Base-by-base conservation (phyloP, 2,113 vertebrate genomes). In the Chaetops frenatus region DNA sequence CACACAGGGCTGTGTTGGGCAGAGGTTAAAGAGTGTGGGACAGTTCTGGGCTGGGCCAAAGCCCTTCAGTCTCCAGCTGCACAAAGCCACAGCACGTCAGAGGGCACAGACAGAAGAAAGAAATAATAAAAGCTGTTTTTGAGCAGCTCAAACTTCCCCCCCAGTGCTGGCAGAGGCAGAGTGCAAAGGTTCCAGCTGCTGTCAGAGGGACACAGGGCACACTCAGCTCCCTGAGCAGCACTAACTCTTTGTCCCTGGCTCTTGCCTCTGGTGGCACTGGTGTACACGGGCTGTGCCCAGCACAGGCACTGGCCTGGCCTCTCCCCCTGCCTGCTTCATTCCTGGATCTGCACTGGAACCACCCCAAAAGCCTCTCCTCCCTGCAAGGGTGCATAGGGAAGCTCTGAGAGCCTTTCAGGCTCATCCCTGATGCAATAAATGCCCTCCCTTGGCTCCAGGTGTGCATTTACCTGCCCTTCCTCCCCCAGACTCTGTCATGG, bases 351-450 rank as follows among this genome's bases (percentile, higher is more conserved):
- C 58, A 33, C 69, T 31, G 24, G 7, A 71, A 47, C 16, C 57
- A 56, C 20, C 57, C 33, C 69, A 71, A 5, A 1, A 56, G 25
- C 40, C 21, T 65, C 40, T 60, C 51, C 15, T 44, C 38, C 1
- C 0, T 0, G 3, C 9, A 45, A 18, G 22, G 35, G 33, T 60
- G 40, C 3, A 1, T 7, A 48, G 17, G 15, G 54, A n/a, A 65
- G 35, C 33, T 45, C 45, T 71, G n/a, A 21, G 4, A 33, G 12
- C 23, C 14, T 42, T 69, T 21, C 62, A 71, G 24, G 21, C 40
- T 25, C 31, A 35, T 14, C 45, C 33, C 19, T 23, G 40, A 50
- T 35, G 40, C 45, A 70, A 44, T 35, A 48, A 84, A 50, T 35
- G 15, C 11, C 15, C 25, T 78, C 25, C 31, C 38, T n/a, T 38